Evolutionary conservation across 2,888 invertebrate species (phyloP), one percentile per base, ranked within the genome.

Genomic region (Parnassius orleans): DNA sequence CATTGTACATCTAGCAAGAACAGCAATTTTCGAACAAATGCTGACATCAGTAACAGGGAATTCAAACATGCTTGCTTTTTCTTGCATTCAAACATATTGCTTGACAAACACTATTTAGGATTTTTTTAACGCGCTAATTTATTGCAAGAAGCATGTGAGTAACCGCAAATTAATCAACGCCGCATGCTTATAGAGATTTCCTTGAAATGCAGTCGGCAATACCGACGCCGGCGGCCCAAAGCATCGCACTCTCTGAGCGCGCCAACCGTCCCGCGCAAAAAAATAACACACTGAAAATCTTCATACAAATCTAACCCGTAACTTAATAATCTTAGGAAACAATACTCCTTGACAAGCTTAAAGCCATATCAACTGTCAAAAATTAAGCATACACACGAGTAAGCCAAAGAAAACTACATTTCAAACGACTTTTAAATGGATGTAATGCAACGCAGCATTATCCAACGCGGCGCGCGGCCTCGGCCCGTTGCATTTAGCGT

Each of bases 331-430:
- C 65, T 70, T 88, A 92, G 83, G 88, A 84, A 77, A 76, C 73
- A 88, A 76, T 83, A 80, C 86, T 70, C 84, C 77, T 78, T 86
- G 83, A 68, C 74, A 67, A 61, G 19, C 57, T 65, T 66, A 75
- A 80, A 83, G 80, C 73, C 86, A 90, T 92, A 87, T 88, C 90
- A 92, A 92, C 92, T 92, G 92, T 92, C 92, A 92, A 92, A 91
- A 91, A 91, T 89, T 87, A 89, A 86, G 86, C 81, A 81, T 83
- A 85, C 81, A 87, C 89, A 88, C 87, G 89, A 87, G 84, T 84
- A 86, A 81, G 81, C 82, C 80, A 81, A 81, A 86, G 86, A 84
- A 88, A 90, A 87, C 86, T 81, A 86, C 79, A 86, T 83, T 86
- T 84, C 74, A 84, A 85, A 86, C 81, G 70, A 73, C 81, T 83